Evolutionary conservation across 2,888 invertebrate species (phyloP).

Genomic region (Liopterus haemorrhoidalis): DNA sequence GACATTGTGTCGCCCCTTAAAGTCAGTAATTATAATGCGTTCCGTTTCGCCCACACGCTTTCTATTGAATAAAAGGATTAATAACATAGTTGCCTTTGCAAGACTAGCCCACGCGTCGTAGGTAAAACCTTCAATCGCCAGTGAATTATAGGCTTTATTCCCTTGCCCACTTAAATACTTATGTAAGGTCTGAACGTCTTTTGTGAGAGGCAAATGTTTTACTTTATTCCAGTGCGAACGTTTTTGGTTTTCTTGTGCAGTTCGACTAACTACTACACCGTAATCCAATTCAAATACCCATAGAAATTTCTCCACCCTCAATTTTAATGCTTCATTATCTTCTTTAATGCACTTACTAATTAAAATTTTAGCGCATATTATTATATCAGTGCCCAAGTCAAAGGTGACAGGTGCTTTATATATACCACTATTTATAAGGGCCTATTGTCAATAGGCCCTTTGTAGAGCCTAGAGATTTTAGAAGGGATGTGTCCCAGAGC

Average conservation of each 20-base stretch:
- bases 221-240: constrained; percentile 1
- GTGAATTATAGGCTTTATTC: not conserved
- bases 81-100: constrained; percentile 1
- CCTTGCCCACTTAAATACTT: not conserved
- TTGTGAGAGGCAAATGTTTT: not conserved
- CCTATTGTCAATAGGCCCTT: too few species aligned
- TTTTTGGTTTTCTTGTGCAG: not conserved
- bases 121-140: not conserved
- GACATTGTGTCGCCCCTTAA: not conserved
- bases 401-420: not conserved
- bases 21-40: not conserved
- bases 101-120: not conserved
- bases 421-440: too few species aligned
- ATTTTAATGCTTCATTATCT: not conserved
- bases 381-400: not conserved
- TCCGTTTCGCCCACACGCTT: constrained; percentile 1
- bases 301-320: not conserved
- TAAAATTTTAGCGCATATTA: constrained; percentile 1
- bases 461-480: too few species aligned
- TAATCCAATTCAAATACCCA: constrained; percentile 1
- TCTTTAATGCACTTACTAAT: not conserved
- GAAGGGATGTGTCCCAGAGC: too few species aligned
- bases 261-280: not conserved
- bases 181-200: not conserved
- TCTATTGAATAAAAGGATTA: not conserved